phyloP scores from a whole-genome alignment of 2,113 vertebrate species.

The Riparia riparia region DNA sequence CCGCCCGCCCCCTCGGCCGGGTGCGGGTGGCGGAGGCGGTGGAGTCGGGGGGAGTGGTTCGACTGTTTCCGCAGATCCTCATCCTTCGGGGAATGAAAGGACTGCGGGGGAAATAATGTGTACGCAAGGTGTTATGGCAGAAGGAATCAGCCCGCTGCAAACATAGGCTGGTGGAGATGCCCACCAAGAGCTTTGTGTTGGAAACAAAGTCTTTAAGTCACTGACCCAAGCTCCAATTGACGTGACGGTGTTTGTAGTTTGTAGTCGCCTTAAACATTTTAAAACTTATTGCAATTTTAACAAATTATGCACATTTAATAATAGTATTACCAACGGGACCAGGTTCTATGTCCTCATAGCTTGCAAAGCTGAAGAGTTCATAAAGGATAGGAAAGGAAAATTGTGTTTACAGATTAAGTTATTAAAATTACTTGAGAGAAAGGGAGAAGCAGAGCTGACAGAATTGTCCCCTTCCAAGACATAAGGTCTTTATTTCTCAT shows the following conservation, averaged over 20 bases:
- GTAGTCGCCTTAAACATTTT: not conserved
- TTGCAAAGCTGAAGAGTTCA: not conserved
- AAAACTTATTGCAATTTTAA: not conserved
- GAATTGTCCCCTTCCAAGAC: not conserved
- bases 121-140: not conserved
- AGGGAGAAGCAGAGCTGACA: not conserved
- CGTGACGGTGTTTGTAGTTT: not conserved
- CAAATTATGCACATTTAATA: accelerated
- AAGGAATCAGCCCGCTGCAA: not conserved
- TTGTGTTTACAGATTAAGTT: not conserved
- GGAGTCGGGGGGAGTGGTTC: accelerated
- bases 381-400: not conserved
- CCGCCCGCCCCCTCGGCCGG: not conserved
- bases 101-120: not conserved
- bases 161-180: not conserved
- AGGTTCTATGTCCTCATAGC: not conserved
- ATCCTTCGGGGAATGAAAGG: not conserved
- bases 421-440: not conserved
- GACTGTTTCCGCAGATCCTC: accelerated
- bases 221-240: not conserved
- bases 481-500: not conserved
- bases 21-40: accelerated
- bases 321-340: not conserved
- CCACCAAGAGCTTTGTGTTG: not conserved
- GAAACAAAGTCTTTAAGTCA: not conserved